Evolutionary conservation across 2,113 vertebrate genomes (phyloP), one percentile per base, ranked within the genome.

Genomic region (Elachura formosa): DNA sequence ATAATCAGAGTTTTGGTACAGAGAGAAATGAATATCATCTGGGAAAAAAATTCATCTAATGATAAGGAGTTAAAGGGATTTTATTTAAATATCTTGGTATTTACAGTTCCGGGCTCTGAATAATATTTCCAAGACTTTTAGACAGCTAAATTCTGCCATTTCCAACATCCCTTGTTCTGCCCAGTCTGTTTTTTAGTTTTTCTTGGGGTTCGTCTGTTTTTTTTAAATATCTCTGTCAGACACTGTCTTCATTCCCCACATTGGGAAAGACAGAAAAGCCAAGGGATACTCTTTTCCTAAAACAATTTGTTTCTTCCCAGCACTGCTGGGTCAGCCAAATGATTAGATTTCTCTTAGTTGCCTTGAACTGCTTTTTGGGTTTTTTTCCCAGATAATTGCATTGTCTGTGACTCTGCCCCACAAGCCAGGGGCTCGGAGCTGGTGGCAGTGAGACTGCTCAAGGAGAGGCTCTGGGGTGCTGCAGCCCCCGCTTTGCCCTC

Each of bases 1-100:
- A 82, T 51, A 90, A 58, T 73, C 59, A 55, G 78, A 91, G 55
- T 95, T 95, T 80, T 84, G 84, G n/a, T 64, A 24, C 43, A 71
- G 67, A 88, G 38, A 45, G 75, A 49, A 89, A 83, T 67, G 11
- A 77, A 77, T 24, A 74, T 31, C 59, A 56, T 51, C 55, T 76
- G 68, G 75, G 52, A 94, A 91, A 91, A 22, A 55, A 83, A 73
- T 94, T 91, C 3, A 63, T 73, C 41, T 84, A 51, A 82, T 83
- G 54, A 66, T 24, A 77, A 74, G 59, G 63, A 80, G 18, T 87
- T 89, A 89, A 77, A 76, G 43, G 41, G 41, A 1, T 10, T 94
- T 79, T 41, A 51, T 89, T 85, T 74, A 51, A 84, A 67, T 85
- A 71, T 48, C 38, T 73, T 29, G 29, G 5, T 13, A 3, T 94